Percentiles rank a stretch among this genome's conserved stretches.
These are phyloP conservation scores for Prunella strophiata DNA, from an alignment of 2,797 vertebrate genomes.

Conservation along the genomic window DNA sequence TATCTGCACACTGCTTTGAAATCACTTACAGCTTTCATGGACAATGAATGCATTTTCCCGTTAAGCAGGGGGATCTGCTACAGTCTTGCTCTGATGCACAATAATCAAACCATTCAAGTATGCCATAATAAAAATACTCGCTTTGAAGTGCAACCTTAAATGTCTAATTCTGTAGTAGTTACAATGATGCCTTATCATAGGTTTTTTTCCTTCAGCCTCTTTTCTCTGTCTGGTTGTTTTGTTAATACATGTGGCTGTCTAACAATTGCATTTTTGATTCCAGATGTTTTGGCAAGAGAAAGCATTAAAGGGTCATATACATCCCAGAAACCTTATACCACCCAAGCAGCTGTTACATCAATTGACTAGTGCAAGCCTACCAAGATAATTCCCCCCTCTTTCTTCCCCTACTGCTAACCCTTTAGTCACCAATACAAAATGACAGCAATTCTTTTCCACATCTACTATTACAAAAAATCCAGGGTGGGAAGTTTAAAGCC, in stretches of 20 bases:
- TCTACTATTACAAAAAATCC: slow-evolving; percentile 46
- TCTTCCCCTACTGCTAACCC: slow-evolving; percentile 54
- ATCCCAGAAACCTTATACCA: slow-evolving; percentile 75
- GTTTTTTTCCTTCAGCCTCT: slow-evolving; percentile 36
- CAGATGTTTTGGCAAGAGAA: slow-evolving; percentile 80
- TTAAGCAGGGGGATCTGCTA: slow-evolving; percentile 63
- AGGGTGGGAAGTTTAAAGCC: background rate
- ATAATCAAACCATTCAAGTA: slow-evolving; percentile 74
- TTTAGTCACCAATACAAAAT: slow-evolving; percentile 71
- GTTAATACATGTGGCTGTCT: slow-evolving; percentile 73
- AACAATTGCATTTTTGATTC: slow-evolving; percentile 75
- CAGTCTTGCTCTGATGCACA: slow-evolving; percentile 61
- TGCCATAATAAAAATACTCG: slow-evolving; percentile 75
- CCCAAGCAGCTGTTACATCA: slow-evolving; percentile 75
- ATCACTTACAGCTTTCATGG: slow-evolving; percentile 41
- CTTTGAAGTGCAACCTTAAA: slow-evolving; percentile 80
- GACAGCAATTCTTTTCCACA: slow-evolving; percentile 59
- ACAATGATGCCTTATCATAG: slow-evolving; percentile 66
- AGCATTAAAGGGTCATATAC: slow-evolving; percentile 41
- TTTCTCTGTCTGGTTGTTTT: slow-evolving; percentile 73
- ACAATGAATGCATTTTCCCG: slow-evolving; percentile 30
- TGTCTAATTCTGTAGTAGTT: slow-evolving; percentile 73
- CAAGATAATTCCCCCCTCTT: slow-evolving; percentile 25
- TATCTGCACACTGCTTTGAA: slow-evolving; percentile 36
- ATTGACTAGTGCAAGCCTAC: slow-evolving; percentile 55